These are phyloP conservation scores for Plecotus auritus DNA, from an alignment of 2,113 vertebrate species.

Conservation along the genomic window DNA sequence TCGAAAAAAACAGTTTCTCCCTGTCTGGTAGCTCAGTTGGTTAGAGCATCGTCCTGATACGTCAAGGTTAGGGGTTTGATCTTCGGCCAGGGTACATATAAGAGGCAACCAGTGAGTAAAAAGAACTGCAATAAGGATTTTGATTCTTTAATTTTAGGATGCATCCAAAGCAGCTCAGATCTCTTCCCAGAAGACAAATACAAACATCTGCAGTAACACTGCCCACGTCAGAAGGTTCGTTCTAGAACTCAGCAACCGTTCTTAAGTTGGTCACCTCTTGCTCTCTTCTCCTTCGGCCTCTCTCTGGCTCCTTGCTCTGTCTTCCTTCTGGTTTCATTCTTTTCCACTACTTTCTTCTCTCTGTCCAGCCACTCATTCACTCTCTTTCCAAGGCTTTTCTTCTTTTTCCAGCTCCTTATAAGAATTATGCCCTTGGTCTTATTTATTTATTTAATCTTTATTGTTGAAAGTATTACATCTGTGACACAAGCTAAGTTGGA, in stretches of 20 bases:
- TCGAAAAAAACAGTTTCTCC: neutral
- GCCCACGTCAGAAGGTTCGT: conserved; percentile 34
- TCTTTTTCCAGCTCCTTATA: neutral
- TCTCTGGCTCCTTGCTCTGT: neutral
- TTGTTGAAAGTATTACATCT: too few species aligned
- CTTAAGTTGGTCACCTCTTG: neutral
- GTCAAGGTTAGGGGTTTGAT: neutral
- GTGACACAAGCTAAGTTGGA: too few species aligned
- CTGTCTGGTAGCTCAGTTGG: neutral
- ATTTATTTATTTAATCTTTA: too few species aligned
- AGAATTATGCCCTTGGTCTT: neutral
- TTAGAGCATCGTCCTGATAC: neutral
- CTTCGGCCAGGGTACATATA: neutral
- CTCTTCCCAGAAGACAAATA: conserved; percentile 20
- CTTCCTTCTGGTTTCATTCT: neutral
- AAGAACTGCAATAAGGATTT: neutral
- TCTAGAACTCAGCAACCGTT: neutral
- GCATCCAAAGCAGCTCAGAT: neutral
- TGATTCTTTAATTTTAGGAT: neutral
- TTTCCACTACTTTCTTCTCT: neutral
- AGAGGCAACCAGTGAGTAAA: neutral
- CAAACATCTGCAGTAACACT: conserved; percentile 15
- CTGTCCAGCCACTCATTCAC: neutral
- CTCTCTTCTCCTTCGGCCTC: neutral
- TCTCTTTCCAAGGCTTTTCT: neutral